phyloP scores from a whole-genome alignment of 1,140 invertebrate species.

The Drosophila seguyi region DNA sequence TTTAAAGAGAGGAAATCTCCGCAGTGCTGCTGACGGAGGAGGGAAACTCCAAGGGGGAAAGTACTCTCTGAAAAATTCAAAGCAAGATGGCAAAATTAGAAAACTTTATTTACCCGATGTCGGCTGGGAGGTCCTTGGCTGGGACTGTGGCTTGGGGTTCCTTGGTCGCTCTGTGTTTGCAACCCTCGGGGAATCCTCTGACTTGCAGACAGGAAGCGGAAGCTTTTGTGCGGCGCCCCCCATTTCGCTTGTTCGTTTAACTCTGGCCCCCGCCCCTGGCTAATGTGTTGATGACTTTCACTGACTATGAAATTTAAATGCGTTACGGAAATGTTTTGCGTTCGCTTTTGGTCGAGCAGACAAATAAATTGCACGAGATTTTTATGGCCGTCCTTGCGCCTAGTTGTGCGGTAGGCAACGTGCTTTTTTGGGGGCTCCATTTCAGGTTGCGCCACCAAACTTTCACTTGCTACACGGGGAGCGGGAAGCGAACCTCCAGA shows the following conservation, averaged over 20 bases:
- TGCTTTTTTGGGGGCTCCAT: constrained; percentile 41
- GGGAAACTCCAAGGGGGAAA: constrained; percentile 30
- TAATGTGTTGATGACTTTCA: constrained; percentile 83
- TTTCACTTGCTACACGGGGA: constrained; percentile 54
- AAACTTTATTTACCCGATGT: constrained; percentile 78
- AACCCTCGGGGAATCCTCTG: constrained; percentile 79
- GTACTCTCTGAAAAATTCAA: constrained; percentile 68
- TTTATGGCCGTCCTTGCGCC: constrained; percentile 78
- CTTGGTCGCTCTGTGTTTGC: constrained; percentile 40
- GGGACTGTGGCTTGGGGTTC: constrained; percentile 14
- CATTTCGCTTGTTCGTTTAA: constrained; percentile 23
- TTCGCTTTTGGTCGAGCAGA: constrained; percentile 60
- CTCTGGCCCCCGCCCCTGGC: constrained; percentile 2
- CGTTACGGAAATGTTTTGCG: constrained; percentile 80
- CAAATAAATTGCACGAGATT: constrained; percentile 77
- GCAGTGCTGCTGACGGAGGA: background rate
- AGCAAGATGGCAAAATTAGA: constrained; percentile 80
- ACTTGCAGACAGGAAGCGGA: constrained; percentile 82
- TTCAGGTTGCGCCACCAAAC: constrained; percentile 72
- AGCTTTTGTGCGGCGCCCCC: constrained; percentile 72
- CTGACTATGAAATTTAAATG: constrained; percentile 84
- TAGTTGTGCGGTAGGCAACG: constrained; percentile 68
- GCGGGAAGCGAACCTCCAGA: constrained; percentile 8
- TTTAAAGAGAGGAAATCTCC: constrained; percentile 45
- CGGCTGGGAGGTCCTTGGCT: constrained; percentile 51